Evolutionary conservation across 2,113 vertebrate genomes (phyloP).

Genomic region (Poicephalus gulielmi): DNA sequence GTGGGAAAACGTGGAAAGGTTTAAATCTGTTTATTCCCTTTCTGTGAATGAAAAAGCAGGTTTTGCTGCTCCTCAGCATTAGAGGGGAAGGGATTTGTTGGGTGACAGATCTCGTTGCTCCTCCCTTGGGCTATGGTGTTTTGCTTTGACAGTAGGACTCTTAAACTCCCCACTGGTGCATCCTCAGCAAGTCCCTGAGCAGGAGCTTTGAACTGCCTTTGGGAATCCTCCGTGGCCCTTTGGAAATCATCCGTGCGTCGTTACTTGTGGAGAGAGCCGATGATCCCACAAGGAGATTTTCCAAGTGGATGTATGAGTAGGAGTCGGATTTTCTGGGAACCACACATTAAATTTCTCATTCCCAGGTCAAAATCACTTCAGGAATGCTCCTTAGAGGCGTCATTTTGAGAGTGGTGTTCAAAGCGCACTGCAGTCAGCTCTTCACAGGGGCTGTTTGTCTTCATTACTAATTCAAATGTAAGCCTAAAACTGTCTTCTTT

Average conservation of each 20-base stretch:
- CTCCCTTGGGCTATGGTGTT: background rate
- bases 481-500: background rate
- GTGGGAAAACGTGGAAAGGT: fast-evolving
- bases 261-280: fast-evolving
- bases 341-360: background rate
- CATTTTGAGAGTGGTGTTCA: background rate
- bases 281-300: background rate
- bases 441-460: fast-evolving
- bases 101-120: background rate
- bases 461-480: fast-evolving
- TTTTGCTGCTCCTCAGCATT: background rate
- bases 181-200: background rate
- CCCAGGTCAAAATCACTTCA: background rate
- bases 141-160: background rate
- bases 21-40: background rate
- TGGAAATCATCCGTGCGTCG: background rate
- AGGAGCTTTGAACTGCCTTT: background rate
- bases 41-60: fast-evolving
- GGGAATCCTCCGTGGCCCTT: background rate
- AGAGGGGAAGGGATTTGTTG: background rate
- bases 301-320: fast-evolving
- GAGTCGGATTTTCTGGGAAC: background rate
- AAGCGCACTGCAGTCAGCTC: background rate
- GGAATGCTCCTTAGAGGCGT: background rate
- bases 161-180: fast-evolving